These are phyloP conservation scores for Rambutsinella grinnellia DNA, from an alignment of 2,888 invertebrate species.

Conservation along the genomic window DNA sequence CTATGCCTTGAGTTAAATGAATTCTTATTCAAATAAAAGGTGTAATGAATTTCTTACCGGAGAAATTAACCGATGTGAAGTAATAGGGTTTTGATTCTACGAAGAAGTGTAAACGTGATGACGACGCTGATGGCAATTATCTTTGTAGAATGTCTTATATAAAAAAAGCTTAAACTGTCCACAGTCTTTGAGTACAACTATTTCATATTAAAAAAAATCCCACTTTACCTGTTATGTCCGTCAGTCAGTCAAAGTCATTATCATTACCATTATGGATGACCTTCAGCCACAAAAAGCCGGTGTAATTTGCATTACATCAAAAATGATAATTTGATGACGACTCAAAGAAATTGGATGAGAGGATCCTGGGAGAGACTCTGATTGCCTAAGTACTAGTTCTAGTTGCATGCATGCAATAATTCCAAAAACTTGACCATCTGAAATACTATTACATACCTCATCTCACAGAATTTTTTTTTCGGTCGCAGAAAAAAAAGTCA, in stretches of 20 bases:
- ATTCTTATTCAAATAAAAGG: too few relatives aligned
- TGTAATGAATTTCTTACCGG: too few relatives aligned
- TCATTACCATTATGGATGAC: constrained; percentile 46
- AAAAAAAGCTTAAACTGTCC: too few relatives aligned
- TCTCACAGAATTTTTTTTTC: not conserved
- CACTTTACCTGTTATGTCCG: constrained; percentile 7
- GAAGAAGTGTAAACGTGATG: too few relatives aligned
- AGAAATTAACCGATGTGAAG: too few relatives aligned
- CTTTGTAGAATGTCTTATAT: too few relatives aligned
- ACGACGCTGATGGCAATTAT: too few relatives aligned
- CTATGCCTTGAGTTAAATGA: too few relatives aligned
- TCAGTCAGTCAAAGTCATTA: constrained; percentile 42
- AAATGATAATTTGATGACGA: constrained; percentile 16
- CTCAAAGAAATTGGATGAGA: not conserved
- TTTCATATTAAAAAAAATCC: not conserved
- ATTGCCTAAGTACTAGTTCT: not conserved
- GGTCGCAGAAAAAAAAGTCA: not conserved
- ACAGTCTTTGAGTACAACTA: too few relatives aligned
- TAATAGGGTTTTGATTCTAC: too few relatives aligned
- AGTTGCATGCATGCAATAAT: not conserved
- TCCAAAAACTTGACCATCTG: too few relatives aligned
- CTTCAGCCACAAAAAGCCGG: constrained; percentile 50
- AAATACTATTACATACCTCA: not conserved
- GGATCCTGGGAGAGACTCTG: not conserved
- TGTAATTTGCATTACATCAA: constrained; percentile 45